Conservation (phyloP, 2,113 vertebrate species). For the Falco punctatus region DNA sequence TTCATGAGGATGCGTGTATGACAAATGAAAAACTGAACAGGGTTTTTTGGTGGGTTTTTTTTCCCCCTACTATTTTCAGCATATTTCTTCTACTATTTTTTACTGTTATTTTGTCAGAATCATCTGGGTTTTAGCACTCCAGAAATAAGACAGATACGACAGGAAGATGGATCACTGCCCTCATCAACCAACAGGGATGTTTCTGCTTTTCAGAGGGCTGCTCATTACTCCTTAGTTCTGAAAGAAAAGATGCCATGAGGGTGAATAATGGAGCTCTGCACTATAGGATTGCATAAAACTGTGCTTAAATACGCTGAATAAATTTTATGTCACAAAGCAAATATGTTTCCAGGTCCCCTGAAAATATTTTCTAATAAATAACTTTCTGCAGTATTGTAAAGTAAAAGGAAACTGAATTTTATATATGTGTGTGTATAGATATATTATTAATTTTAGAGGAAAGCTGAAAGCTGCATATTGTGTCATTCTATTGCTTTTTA, state of each 20-base stretch:
- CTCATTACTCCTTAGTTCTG: conserved; percentile 13
- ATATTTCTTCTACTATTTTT: background rate
- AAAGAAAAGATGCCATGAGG: background rate
- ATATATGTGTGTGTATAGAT: background rate
- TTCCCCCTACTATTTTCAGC: background rate
- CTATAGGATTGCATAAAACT: background rate
- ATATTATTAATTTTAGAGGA: background rate
- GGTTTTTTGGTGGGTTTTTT: background rate
- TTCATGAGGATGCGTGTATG: background rate
- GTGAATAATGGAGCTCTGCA: background rate
- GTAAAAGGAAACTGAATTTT: background rate
- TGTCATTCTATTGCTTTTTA: background rate
- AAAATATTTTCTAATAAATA: background rate
- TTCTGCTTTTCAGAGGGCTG: background rate
- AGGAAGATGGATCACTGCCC: conserved; percentile 35
- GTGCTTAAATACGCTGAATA: background rate
- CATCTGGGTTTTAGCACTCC: background rate
- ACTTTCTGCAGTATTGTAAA: background rate
- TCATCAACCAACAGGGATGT: background rate
- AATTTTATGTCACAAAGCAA: background rate
- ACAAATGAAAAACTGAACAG: background rate
- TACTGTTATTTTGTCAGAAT: background rate
- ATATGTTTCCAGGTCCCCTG: background rate
- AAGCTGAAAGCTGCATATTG: background rate
- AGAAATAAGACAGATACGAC: background rate